phyloP scores from a whole-genome alignment of 2,113 vertebrate species.

The Microtus oregoni region DNA sequence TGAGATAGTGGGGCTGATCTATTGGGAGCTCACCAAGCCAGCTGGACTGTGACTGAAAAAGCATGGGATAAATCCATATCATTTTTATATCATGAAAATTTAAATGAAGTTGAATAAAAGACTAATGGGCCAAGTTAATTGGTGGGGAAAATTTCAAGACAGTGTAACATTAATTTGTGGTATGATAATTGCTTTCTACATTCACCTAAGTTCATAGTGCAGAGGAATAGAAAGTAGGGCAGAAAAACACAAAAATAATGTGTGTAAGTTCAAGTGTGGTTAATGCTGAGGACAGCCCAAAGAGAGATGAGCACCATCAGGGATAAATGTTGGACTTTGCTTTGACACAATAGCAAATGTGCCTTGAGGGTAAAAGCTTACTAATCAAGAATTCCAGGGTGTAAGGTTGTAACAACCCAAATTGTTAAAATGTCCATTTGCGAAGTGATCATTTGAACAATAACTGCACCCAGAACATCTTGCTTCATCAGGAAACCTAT shows the following conservation, averaged over 20 bases:
- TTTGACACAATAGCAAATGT: not conserved
- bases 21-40: too few relatives aligned
- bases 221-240: not conserved
- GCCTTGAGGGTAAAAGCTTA: not conserved
- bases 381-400: not conserved
- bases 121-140: not conserved
- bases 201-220: not conserved
- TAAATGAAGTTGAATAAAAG: not conserved
- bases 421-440: not conserved
- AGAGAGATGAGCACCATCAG: not conserved
- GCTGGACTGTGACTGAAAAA: too few relatives aligned
- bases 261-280: too few relatives aligned
- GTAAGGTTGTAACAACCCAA: not conserved
- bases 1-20: too few relatives aligned
- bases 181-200: not conserved
- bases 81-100: not conserved
- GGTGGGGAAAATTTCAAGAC: not conserved
- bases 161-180: not conserved
- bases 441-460: not conserved
- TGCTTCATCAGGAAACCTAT: not conserved
- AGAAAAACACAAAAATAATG: not conserved
- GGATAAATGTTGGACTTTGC: not conserved
- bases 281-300: not conserved
- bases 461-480: not conserved
- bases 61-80: not conserved